Evolutionary conservation across 2,888 invertebrate genomes (phyloP).

Genomic region (Eucriotettix oculatus): DNA sequence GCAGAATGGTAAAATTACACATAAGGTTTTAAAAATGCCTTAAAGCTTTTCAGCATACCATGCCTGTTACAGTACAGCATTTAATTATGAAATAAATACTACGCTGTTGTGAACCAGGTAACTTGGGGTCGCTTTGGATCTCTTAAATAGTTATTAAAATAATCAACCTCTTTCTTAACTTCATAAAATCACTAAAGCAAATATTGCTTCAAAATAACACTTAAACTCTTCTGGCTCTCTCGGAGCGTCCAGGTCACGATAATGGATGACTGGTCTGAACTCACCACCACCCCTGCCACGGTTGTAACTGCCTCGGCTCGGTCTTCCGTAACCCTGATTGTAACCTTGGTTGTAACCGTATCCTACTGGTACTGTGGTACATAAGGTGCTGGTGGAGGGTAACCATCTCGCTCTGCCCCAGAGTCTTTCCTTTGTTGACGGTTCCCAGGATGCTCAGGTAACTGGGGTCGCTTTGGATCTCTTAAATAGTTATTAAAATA

Average conservation of each 20-base stretch:
- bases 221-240: constrained; percentile 75
- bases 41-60: no score
- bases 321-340: constrained; percentile 24
- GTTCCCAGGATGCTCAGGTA: constrained; percentile 67
- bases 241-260: constrained; percentile 84
- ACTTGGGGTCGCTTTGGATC: no score
- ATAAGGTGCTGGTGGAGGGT: constrained; percentile 9
- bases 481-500: constrained; percentile 93
- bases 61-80: no score
- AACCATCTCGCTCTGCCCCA: constrained; percentile 13
- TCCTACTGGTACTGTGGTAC: constrained; percentile 14
- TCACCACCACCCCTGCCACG: constrained; percentile 53
- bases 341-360: constrained; percentile 29
- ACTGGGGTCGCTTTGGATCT: constrained; percentile 86
- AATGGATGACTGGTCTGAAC: constrained; percentile 79
- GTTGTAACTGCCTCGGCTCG: constrained; percentile 30
- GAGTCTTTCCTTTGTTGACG: constrained; percentile 14
- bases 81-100: no score
- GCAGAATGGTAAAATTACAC: no score
- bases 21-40: no score
- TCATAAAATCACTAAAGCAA: neutral
- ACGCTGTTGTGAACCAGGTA: no score
- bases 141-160: no score
- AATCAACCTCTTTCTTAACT: no score
- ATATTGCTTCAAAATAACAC: neutral